A percentile compares a stretch with the other conserved stretches of the same genome.
These are phyloP conservation scores for Aptenodytes patagonicus DNA, from an alignment of 2,113 vertebrate genomes.

Conservation along the genomic window DNA sequence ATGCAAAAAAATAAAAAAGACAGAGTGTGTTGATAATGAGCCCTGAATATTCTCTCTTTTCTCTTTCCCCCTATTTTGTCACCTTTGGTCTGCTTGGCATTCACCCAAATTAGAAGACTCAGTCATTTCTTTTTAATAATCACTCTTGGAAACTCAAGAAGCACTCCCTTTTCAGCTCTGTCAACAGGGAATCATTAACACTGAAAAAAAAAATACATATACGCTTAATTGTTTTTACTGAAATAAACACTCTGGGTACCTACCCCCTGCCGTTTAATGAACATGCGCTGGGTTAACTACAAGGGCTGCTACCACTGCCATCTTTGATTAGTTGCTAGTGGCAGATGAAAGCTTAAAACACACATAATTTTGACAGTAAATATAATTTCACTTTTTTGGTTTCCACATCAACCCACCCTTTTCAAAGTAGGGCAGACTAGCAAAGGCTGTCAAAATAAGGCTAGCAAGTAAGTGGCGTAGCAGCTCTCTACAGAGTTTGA, in stretches of 20 bases:
- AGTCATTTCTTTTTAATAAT: constrained; percentile 62
- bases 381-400: constrained; percentile 4
- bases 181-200: constrained; percentile 62
- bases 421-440: neutral
- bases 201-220: constrained; percentile 11
- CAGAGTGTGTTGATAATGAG: neutral
- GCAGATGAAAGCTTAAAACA: constrained; percentile 39
- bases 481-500: constrained; percentile 16
- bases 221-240: constrained; percentile 63
- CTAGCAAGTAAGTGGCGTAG: constrained; percentile 2
- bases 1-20: neutral
- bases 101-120: constrained; percentile 48
- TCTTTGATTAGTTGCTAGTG: constrained; percentile 33
- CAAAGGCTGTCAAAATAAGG: constrained; percentile 55
- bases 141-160: constrained; percentile 51
- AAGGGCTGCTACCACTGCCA: neutral
- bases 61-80: neutral
- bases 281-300: constrained; percentile 20
- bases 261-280: constrained; percentile 51
- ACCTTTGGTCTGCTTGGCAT: constrained; percentile 54
- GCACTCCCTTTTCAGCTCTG: constrained; percentile 12
- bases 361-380: neutral
- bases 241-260: constrained; percentile 54
- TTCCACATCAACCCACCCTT: neutral
- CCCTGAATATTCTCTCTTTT: constrained; percentile 6